Evolutionary conservation across 1,140 invertebrate genomes (phyloP), one percentile per base, ranked within the genome.

Genomic region (Neelides sp.): DNA sequence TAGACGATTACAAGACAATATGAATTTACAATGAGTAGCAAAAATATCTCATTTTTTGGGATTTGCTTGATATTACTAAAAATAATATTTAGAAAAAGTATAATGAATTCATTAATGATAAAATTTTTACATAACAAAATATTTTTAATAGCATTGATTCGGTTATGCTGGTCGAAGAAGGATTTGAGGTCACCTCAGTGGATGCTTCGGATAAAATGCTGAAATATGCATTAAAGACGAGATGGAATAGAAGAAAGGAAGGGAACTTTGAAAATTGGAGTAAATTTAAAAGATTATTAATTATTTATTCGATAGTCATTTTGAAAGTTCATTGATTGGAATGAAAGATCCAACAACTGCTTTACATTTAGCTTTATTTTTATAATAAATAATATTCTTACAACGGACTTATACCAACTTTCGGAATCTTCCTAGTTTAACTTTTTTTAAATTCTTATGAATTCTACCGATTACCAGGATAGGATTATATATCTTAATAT

Each of bases 201-300:
- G 87, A 90, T 69, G 85, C 86, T 1, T 89, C 85, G 0, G 87
- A 91, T 63, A 89, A 90, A 68, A 90, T 90, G 86, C 66, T 91
- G 43, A 90, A 91, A 63, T 80, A 87, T 62, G 87, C 87, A 0
- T 67, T 89, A 1, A 86, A 87, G 61, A 77, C 83, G 7, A 71
- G 86, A 40, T 91, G 87, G 85, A 75, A 80, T 30, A 74, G 83
- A 15, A 71, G 87, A 54, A 85, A 82, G 62, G 82, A 90, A 61
- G 54, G 68, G 0, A 76, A 74, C 44, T 91, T 86, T 61, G 84
- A 90, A 60, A 76, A 80, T 32, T 90, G 86, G 86, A 70, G 85
- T 90, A 70, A 73, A 73, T 32, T 13, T 8, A 32, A 32, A 8
- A 32, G n/a, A 32, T 8, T 8, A 5, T 8, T 32, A 32, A 5